phyloP scores from a whole-genome alignment of 2,888 invertebrate genomes.

The Mimachlamys varia region DNA sequence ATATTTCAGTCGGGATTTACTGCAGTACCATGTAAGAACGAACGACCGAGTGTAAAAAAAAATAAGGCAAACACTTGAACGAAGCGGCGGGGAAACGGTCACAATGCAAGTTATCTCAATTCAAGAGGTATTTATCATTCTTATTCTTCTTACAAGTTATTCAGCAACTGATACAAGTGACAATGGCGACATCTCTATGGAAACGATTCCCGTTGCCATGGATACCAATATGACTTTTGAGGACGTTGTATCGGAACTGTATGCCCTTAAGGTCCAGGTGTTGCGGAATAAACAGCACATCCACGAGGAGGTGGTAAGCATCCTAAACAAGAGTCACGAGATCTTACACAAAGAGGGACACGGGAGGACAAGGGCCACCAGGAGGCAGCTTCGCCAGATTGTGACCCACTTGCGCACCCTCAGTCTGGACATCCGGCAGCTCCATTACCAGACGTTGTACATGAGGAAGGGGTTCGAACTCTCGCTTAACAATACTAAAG shows the following conservation, averaged over 20 bases:
- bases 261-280: neutral
- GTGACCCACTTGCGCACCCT: neutral
- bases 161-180: neutral
- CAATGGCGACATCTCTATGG: neutral
- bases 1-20: neutral
- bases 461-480: neutral
- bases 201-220: neutral
- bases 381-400: neutral
- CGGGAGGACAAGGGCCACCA: neutral
- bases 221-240: neutral
- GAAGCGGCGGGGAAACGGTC: neutral
- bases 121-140: neutral
- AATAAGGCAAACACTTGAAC: neutral
- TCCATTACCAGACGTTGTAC: neutral
- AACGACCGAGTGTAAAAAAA: neutral
- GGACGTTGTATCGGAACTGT: neutral
- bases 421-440: neutral
- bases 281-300: neutral
- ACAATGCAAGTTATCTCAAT: neutral
- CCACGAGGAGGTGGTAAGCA: neutral
- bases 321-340: neutral
- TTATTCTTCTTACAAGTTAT: neutral
- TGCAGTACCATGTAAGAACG: neutral
- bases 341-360: neutral
- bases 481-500: neutral